A percentile compares a stretch with the other conserved stretches of the same genome.
These are phyloP conservation scores for Limnephilus rhombicus DNA, from an alignment of 2,888 invertebrate species.

Conservation along the genomic window DNA sequence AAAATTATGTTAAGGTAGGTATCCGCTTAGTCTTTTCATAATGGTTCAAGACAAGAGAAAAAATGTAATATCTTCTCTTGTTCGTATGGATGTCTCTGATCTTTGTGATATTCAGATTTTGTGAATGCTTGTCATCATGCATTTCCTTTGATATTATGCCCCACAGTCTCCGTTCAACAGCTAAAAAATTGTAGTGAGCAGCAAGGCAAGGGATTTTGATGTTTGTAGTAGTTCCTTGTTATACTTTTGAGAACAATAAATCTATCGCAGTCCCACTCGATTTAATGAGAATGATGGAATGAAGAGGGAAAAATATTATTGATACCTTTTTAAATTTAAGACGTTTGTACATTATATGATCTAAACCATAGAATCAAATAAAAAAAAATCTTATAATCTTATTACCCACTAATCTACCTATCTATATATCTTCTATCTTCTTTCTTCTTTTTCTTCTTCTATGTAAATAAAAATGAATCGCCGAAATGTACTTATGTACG, in stretches of 20 bases:
- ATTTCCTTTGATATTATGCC: not conserved
- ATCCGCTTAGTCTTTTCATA: not conserved
- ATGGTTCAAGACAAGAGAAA: not conserved
- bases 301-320: not conserved
- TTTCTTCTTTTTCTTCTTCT: too few species aligned
- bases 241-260: not conserved
- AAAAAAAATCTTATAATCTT: not conserved
- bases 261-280: not conserved
- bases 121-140: not conserved
- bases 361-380: too few species aligned
- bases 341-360: not conserved
- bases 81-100: not conserved
- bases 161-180: not conserved
- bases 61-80: not conserved
- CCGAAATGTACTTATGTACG: too few species aligned
- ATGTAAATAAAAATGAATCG: too few species aligned
- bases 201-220: not conserved
- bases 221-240: not conserved
- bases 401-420: too few species aligned
- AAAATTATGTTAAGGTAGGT: not conserved
- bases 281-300: not conserved
- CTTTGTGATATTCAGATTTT: not conserved
- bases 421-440: too few species aligned
- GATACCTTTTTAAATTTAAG: not conserved
- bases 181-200: not conserved